phyloP scores from a whole-genome alignment of 2,888 invertebrate species.

The Siphonodentalium dalli region DNA sequence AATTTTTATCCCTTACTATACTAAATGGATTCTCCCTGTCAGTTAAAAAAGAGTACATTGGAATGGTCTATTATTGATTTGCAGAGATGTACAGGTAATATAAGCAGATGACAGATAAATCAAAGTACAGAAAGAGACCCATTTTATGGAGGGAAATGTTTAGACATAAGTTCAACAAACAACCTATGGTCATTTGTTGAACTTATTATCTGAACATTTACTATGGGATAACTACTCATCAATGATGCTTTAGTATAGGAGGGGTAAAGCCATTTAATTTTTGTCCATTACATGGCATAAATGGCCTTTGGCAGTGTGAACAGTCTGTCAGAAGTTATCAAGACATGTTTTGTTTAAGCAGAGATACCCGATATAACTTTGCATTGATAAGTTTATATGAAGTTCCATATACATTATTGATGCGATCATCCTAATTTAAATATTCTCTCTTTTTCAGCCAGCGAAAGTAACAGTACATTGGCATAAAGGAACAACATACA shows the following conservation, averaged over 20 bases:
- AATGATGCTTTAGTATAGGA: neutral
- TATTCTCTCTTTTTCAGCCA: constrained; percentile 74
- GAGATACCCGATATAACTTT: neutral
- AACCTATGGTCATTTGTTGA: too few relatives aligned
- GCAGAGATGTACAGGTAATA: too few relatives aligned
- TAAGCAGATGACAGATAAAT: too few relatives aligned
- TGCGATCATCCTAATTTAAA: neutral
- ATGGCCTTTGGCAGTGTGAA: neutral
- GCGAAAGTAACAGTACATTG: constrained; percentile 98
- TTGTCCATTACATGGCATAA: neutral
- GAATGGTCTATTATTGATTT: too few relatives aligned
- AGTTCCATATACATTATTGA: neutral
- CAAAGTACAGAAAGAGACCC: too few relatives aligned
- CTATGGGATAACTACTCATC: neutral
- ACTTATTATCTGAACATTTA: too few relatives aligned
- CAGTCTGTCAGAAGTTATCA: neutral
- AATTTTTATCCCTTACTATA: too few relatives aligned
- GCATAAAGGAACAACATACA: constrained; percentile 99
- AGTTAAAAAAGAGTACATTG: too few relatives aligned
- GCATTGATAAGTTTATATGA: neutral
- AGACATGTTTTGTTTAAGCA: neutral
- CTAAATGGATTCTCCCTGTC: too few relatives aligned
- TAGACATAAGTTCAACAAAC: too few relatives aligned
- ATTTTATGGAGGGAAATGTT: too few relatives aligned
- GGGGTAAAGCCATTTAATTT: neutral